Evolutionary conservation across 30 jellyfish, hydroid and myxozoan genomes (phyloP), one percentile per base, ranked within the genome.

Genomic region (Aurelia coerulea): DNA sequence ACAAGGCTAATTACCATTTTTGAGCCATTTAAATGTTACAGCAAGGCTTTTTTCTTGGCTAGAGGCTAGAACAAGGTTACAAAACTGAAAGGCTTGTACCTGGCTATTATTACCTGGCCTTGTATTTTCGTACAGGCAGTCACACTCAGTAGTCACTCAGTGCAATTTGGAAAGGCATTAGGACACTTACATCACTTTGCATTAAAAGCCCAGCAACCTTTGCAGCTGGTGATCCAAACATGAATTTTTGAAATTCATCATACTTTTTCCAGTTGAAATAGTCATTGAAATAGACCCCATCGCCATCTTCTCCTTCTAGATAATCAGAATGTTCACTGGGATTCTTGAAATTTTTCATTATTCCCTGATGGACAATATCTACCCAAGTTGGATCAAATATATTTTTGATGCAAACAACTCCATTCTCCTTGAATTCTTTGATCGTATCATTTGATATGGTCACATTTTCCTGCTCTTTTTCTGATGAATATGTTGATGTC

Each of bases 241-340:
- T 92, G 49, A 53, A 91, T 9, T 72, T 53, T 64, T 67, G 14
- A 33, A 81, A 42, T 39, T 84, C 97, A 12, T 69, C 80, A 8
- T 83, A 70, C 53, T 79, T 85, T 6, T 37, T 58, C 90, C 90
- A 91, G 72, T 91, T 91, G 83, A 65, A 63, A 65, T 91, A 91
- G 78, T 91, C 97, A 78, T 83, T 91, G 86, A 91, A 91, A 67
- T 74, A 91, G 10, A 91, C 73, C 32, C 87, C 92, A 8, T 78
- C 68, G 54, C 92, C 92, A 59, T 78, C 88, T 17, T 79, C 92
- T 11, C 83, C 88, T 49, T 19, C 65, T 15, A 91, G 84, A 85
- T 81, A 84, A 39, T 91, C 97, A 46, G 87, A 62, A 33, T 53
- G 72, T 49, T 54, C 62, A 64, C 95, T 76, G 37, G 97, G 97